These are phyloP conservation scores for Mythimna loreyi DNA, from an alignment of 2,888 invertebrate species.

Conservation along the genomic window DNA sequence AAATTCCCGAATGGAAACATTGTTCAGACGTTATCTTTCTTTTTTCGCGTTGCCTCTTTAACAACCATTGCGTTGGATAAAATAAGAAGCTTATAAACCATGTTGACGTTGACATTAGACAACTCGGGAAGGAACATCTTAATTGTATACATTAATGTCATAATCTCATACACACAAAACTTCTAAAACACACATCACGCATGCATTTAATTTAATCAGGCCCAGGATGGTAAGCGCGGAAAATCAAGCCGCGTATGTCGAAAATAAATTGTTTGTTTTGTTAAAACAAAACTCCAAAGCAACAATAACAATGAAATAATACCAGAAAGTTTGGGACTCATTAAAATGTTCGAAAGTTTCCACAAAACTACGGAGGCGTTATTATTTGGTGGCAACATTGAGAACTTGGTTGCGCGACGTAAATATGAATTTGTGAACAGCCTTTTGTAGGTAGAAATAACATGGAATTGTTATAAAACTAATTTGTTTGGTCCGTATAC, in stretches of 20 bases:
- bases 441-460: slow-evolving; percentile 13
- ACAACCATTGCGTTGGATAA: no score
- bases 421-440: slow-evolving; percentile 21
- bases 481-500: background rate
- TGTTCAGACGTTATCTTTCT: no score
- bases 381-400: slow-evolving; percentile 38
- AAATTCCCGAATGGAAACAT: no score
- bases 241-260: slow-evolving; percentile 18
- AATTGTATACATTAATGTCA: background rate
- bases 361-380: slow-evolving; percentile 45
- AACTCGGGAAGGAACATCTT: background rate
- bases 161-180: slow-evolving; percentile 2
- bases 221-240: slow-evolving; percentile 11
- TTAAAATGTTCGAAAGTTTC: slow-evolving; percentile 58
- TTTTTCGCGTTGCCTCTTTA: no score
- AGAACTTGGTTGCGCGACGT: slow-evolving; percentile 24
- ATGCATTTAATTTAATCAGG: slow-evolving; percentile 33
- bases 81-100: no score
- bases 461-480: background rate
- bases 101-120: no score
- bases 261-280: slow-evolving; percentile 50
- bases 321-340: slow-evolving; percentile 52
- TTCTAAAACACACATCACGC: slow-evolving; percentile 14
- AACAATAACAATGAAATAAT: slow-evolving; percentile 57
- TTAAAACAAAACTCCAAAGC: slow-evolving; percentile 23